Base-by-base conservation (phyloP, 2,113 vertebrate genomes). In the Emydura subglobosa region DNA sequence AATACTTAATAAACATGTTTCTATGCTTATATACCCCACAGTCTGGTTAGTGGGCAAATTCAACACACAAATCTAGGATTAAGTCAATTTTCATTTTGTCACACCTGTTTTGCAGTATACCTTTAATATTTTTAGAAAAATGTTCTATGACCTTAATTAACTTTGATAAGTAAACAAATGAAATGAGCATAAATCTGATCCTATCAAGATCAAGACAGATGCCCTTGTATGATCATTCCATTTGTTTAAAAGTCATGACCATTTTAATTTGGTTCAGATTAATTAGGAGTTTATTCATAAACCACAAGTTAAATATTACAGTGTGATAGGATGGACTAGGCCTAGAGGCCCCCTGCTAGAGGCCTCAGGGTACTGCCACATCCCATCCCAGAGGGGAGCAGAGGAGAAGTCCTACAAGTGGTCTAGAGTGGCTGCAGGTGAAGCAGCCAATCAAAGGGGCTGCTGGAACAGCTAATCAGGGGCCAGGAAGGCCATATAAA, bases 121-220 rank as follows among this genome's bases (percentile, higher is more conserved):
- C 6, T 49, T 94, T 53, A 86, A 1, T 79, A 39, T 68, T 94
- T 95, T 90, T 4, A 27, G 44, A 21, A 91, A 65, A 39, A 80
- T 1, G n/a, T 3, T 81, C 59, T 78, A 80, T 80, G 49, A 94
- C 4, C 0, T 4, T 91, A 88, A 90, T 88, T 92, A 88, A 82
- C 76, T 92, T 59, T 91, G 93, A 90, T 86, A 91, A 91, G 53
- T 31, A 92, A 85, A 79, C 13, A 83, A 47, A 81, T 83, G 22
- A 39, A 80, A 39, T 81, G 82, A 85, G 5, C 84, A 68, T 90
- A 17, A 17, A 57, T 88, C 84, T 57, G 82, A 90, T 91, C 82
- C 87, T 94, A 83, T 92, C 42, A 91, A 91, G 88, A 92, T 96
- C 88, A 92, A 93, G 44, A 1, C 5, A 25, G 42, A 34, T 92